A percentile compares a stretch with the other conserved stretches of the same genome.
Evolutionary conservation across 2,797 vertebrate species (phyloP).

Genomic region (Gobionotothen gibberifrons): DNA sequence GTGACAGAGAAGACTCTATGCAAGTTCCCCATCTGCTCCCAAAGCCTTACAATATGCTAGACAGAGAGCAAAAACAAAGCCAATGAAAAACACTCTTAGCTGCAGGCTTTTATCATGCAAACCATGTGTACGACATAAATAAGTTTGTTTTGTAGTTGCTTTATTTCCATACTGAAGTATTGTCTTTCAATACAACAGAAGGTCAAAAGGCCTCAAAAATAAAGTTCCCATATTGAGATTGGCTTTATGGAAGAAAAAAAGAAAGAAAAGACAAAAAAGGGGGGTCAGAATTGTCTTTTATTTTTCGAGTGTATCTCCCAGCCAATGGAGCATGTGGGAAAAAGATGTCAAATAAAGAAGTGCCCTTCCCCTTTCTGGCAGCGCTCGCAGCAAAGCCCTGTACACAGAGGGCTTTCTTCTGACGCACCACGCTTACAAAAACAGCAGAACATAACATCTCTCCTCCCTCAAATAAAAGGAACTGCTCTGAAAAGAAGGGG

Average conservation of each 20-base stretch:
- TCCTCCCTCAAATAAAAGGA: constrained; percentile 76
- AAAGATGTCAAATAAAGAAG: constrained; percentile 82
- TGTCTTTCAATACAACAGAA: constrained; percentile 62
- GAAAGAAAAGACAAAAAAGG: constrained; percentile 16
- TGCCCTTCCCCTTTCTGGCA: constrained; percentile 76
- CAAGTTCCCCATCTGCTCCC: constrained; percentile 52
- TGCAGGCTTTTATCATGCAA: constrained; percentile 72
- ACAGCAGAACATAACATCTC: constrained; percentile 85
- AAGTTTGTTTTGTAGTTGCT: constrained; percentile 55
- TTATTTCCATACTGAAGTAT: constrained; percentile 46
- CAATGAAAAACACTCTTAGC: constrained; percentile 55
- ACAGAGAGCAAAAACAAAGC: constrained; percentile 47
- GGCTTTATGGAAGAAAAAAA: constrained; percentile 22
- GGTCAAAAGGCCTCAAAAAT: constrained; percentile 69
- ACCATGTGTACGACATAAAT: constrained; percentile 53
- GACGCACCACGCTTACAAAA: constrained; percentile 81
- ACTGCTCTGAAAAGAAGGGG: constrained; percentile 75
- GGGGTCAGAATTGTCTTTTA: constrained; percentile 75
- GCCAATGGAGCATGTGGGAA: constrained; percentile 87
- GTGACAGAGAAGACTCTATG: constrained; percentile 18
- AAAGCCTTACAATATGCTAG: constrained; percentile 48
- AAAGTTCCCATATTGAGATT: constrained; percentile 78
- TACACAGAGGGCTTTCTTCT: constrained; percentile 84
- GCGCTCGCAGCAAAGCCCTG: constrained; percentile 66
- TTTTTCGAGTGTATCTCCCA: constrained; percentile 77